These are phyloP conservation scores for Propithecus coquereli DNA, from an alignment of 2,113 vertebrate species.

Conservation along the genomic window DNA sequence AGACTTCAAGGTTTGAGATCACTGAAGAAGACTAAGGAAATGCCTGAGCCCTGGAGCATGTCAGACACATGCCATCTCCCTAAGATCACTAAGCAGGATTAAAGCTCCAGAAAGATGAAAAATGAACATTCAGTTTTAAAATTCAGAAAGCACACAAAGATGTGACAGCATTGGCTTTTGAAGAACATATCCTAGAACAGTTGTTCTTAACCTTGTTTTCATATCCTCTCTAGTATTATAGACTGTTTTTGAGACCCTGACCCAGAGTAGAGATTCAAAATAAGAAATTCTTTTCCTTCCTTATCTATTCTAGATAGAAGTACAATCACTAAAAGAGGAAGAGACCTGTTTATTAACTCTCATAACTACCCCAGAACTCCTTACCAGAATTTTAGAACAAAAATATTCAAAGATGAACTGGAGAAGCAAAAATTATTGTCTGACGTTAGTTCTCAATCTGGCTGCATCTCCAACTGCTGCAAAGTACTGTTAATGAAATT, in stretches of 20 bases:
- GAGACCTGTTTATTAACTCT: not conserved
- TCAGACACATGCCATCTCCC: not conserved
- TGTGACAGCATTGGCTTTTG: not conserved
- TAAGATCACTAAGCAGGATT: not conserved
- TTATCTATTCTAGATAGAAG: conserved; percentile 28
- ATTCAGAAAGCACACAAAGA: not conserved
- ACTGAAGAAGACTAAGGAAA: not conserved
- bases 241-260: not conserved
- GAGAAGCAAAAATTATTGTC: not conserved
- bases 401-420: conserved; percentile 18
- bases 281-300: conserved; percentile 9
- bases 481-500: not conserved
- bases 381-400: conserved; percentile 30
- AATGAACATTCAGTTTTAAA: conserved; percentile 16
- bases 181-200: not conserved
- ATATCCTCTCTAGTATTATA: not conserved
- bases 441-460: not conserved
- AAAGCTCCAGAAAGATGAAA: conserved; percentile 25
- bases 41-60: not conserved
- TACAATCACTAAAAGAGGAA: not conserved
- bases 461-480: not conserved
- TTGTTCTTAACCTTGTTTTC: not conserved
- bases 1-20: not conserved
- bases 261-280: not conserved
- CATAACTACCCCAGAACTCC: not conserved